Conservation (phyloP, 2,797 vertebrate genomes). For the Halcyon badia region DNA sequence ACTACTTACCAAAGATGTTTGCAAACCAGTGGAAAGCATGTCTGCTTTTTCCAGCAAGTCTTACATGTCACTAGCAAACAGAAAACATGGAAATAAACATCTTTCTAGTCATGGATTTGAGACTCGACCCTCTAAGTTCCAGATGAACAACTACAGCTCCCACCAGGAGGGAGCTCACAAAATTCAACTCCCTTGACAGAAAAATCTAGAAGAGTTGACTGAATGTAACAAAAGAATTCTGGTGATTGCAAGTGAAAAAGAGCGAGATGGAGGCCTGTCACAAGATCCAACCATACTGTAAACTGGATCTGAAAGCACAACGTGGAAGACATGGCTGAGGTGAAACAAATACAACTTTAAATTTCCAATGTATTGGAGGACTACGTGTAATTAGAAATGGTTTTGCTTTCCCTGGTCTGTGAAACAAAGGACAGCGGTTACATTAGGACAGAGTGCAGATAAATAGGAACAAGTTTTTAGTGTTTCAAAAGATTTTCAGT, state of each 20-base stretch:
- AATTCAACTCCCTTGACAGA: not conserved
- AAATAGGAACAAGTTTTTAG: not conserved
- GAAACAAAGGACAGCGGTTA: not conserved
- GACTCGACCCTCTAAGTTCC: not conserved
- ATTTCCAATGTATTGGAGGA: not conserved
- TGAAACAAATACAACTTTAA: not conserved
- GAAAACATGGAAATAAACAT: not conserved
- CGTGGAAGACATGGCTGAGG: rapidly evolving
- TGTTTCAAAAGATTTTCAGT: not conserved
- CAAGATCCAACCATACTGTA: not conserved
- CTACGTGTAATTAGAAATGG: rapidly evolving
- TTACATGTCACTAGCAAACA: not conserved
- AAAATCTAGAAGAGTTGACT: not conserved
- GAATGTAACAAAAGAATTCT: not conserved
- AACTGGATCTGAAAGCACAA: not conserved
- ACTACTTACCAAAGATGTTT: not conserved
- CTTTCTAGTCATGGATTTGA: not conserved
- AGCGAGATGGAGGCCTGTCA: not conserved
- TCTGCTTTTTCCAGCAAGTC: rapidly evolving
- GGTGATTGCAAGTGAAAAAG: not conserved
- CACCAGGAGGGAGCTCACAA: not conserved
- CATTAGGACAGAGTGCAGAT: not conserved
- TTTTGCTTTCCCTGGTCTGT: not conserved
- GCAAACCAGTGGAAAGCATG: not conserved
- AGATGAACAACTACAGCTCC: not conserved